phyloP scores from a whole-genome alignment of 2,888 invertebrate genomes.

The Drosophila flavopinicola region DNA sequence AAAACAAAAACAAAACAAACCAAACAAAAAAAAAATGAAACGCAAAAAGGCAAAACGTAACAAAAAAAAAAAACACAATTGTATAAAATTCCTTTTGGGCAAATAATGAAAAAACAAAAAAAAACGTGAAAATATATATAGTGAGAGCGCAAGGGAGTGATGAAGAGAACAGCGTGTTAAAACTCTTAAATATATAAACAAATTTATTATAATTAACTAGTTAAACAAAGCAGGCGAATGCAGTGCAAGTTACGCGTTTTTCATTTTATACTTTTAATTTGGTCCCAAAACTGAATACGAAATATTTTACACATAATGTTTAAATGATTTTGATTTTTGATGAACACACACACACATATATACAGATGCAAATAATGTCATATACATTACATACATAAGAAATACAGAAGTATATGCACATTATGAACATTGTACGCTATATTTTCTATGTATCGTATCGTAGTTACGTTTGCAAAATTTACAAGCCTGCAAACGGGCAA shows the following conservation, averaged over 20 bases:
- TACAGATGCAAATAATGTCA: constrained; percentile 14
- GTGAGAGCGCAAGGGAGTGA: constrained; percentile 14
- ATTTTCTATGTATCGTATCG: constrained; percentile 25
- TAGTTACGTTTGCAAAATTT: constrained; percentile 12
- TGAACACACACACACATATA: constrained; percentile 21
- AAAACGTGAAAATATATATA: constrained; percentile 1
- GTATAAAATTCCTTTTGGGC: constrained; percentile 42
- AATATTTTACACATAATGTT: constrained; percentile 28
- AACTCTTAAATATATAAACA: constrained; percentile 22
- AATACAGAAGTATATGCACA: constrained; percentile 25
- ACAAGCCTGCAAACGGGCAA: constrained; percentile 28
- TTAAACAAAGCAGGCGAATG: constrained; percentile 61
- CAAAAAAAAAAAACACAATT: constrained; percentile 47
- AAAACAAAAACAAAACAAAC: constrained; percentile 35
- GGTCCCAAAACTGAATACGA: constrained; percentile 10
- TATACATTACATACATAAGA: constrained; percentile 14
- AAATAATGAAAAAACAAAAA: constrained; percentile 25
- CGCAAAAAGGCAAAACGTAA: constrained; percentile 33
- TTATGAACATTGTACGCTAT: constrained; percentile 28
- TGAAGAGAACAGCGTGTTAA: constrained; percentile 22
- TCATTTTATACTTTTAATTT: constrained; percentile 34
- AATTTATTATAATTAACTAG: constrained; percentile 50
- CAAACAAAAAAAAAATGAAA: constrained; percentile 26
- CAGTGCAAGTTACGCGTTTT: constrained; percentile 65
- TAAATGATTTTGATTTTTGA: constrained; percentile 55